Conservation (phyloP, 2,797 vertebrate genomes). For the Lophius americanus region DNA sequence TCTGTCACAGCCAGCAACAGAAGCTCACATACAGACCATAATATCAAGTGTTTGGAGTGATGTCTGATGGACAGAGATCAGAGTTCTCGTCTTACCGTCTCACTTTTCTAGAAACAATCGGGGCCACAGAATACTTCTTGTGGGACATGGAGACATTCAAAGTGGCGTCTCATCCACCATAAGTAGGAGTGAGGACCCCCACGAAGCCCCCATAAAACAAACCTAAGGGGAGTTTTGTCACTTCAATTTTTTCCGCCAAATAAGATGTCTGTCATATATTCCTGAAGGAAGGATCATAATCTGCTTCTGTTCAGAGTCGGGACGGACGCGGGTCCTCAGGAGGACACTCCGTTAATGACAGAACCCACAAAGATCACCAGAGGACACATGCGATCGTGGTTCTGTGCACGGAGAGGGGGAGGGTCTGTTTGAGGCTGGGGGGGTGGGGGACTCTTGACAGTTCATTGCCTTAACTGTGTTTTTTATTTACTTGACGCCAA, state of each 20-base stretch:
- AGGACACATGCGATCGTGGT: not conserved
- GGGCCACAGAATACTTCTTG: not conserved
- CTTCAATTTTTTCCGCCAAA: not conserved
- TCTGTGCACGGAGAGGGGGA: not conserved
- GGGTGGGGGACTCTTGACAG: conserved; percentile 4
- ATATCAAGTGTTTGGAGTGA: not conserved
- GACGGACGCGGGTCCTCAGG: no score
- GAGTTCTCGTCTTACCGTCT: not conserved
- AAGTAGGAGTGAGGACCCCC: not conserved
- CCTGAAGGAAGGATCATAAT: no score
- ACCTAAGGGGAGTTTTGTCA: not conserved
- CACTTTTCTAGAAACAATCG: not conserved
- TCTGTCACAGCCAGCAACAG: not conserved
- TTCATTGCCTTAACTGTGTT: conserved; percentile 11
- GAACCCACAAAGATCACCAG: no score
- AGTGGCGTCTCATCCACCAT: not conserved
- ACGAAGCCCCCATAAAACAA: not conserved
- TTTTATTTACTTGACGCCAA: no score
- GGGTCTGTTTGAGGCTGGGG: conserved; percentile 17
- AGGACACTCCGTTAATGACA: no score
- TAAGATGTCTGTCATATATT: no score
- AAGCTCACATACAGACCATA: not conserved
- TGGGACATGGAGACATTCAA: not conserved
- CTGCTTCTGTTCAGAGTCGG: not conserved
- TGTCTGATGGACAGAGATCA: not conserved